Conservation (phyloP, 2,113 vertebrate genomes). For the Capreolus pygargus region DNA sequence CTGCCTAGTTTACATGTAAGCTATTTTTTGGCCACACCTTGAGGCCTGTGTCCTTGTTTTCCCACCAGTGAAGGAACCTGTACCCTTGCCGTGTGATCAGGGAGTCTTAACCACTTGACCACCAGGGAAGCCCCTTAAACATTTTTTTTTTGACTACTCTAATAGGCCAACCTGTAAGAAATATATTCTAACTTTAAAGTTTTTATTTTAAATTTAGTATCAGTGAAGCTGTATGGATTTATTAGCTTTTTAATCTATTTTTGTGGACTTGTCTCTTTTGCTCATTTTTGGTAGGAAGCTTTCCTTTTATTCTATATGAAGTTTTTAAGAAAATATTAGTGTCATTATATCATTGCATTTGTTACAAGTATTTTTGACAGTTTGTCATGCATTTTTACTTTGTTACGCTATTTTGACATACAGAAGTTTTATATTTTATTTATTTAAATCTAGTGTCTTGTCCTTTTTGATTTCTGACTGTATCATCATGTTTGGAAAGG, state of each 20-base stretch:
- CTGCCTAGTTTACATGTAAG: not conserved
- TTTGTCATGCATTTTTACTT: conserved; percentile 13
- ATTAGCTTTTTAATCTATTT: not conserved
- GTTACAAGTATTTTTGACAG: not conserved
- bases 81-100: not conserved
- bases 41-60: not conserved
- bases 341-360: not conserved
- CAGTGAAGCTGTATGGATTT: not conserved
- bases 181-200: not conserved
- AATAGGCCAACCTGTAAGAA: not conserved
- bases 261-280: not conserved
- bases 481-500: not conserved
- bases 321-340: not conserved
- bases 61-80: not conserved
- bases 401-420: conserved; percentile 3
- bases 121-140: not conserved
- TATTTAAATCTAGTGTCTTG: conserved; percentile 12
- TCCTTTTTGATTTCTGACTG: not conserved
- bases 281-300: not conserved
- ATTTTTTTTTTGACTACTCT: not conserved
- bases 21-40: not conserved
- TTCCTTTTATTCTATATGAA: not conserved
- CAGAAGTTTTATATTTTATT: not conserved
- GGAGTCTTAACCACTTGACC: not conserved
- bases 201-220: conserved; percentile 32